Conservation (phyloP, 1,140 invertebrate species). For the Dendroctonus ponderosae region DNA sequence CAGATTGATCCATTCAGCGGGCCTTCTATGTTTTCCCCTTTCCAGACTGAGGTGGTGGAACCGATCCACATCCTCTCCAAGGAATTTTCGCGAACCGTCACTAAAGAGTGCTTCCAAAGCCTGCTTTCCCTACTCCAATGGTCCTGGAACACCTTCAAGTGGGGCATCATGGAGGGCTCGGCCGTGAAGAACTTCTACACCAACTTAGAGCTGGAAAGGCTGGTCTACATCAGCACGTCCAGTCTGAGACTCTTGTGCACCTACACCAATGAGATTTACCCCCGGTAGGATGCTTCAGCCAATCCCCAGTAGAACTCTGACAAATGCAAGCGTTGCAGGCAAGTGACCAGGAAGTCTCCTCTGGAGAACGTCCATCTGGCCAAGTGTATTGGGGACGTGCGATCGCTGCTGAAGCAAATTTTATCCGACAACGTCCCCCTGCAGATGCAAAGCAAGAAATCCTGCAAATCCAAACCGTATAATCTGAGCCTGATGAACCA, state of each 20-base stretch:
- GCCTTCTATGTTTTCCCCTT: too few relatives aligned
- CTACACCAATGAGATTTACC: slow-evolving; percentile 89
- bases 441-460: slow-evolving; percentile 42
- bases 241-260: slow-evolving; percentile 77
- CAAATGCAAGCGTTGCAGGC: slow-evolving; percentile 41
- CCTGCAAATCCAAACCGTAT: slow-evolving; percentile 32
- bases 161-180: slow-evolving; percentile 56
- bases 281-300: slow-evolving; percentile 49
- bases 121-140: slow-evolving; percentile 76
- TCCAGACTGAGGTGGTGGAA: slow-evolving; percentile 61
- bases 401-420: slow-evolving; percentile 79
- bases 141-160: slow-evolving; percentile 78
- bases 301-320: background rate
- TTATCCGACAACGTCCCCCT: slow-evolving; percentile 70
- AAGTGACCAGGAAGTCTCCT: slow-evolving; percentile 59
- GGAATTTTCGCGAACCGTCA: slow-evolving; percentile 76
- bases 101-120: slow-evolving; percentile 81
- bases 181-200: slow-evolving; percentile 54
- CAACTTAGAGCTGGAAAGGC: slow-evolving; percentile 70
- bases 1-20: too few relatives aligned
- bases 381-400: slow-evolving; percentile 82
- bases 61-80: slow-evolving; percentile 72
- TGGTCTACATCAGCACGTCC: slow-evolving; percentile 85
- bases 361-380: slow-evolving; percentile 74
- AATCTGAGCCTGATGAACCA: slow-evolving; percentile 58